These are phyloP conservation scores for Theretra japonica DNA, from an alignment of 2,888 invertebrate genomes.

Conservation along the genomic window DNA sequence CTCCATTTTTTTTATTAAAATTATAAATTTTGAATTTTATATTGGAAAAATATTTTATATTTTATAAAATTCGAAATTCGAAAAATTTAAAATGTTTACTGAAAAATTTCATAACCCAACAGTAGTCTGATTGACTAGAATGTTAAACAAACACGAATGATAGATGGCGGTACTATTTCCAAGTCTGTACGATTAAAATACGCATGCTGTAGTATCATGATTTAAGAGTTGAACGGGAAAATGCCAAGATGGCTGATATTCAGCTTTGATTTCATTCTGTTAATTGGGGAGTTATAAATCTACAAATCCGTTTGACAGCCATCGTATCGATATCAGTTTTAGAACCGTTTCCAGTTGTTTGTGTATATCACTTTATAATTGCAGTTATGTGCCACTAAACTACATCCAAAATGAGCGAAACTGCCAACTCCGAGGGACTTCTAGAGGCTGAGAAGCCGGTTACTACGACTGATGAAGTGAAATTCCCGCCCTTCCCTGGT, in stretches of 20 bases:
- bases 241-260: constrained; percentile 68
- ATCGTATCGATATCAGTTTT: neutral
- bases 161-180: too few relatives aligned
- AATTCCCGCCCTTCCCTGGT: constrained; percentile 80
- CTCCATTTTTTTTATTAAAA: too few relatives aligned
- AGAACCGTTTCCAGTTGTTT: neutral
- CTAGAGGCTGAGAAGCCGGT: constrained; percentile 73
- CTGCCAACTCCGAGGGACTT: constrained; percentile 59
- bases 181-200: too few relatives aligned
- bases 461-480: constrained; percentile 55
- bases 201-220: too few relatives aligned
- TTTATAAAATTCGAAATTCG: too few relatives aligned
- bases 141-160: too few relatives aligned
- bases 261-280: constrained; percentile 35
- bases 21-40: too few relatives aligned
- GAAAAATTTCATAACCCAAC: too few relatives aligned
- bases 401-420: constrained; percentile 67
- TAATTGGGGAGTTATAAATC: constrained; percentile 32
- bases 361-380: neutral
- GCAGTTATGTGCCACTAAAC: constrained; percentile 30
- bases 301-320: neutral
- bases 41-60: too few relatives aligned
- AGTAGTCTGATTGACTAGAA: too few relatives aligned
- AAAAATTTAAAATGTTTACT: too few relatives aligned
- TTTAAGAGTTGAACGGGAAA: constrained; percentile 34